Evolutionary conservation across 2,113 vertebrate species (phyloP), one percentile per base, ranked within the genome.

Genomic region (Malurus melanocephalus): DNA sequence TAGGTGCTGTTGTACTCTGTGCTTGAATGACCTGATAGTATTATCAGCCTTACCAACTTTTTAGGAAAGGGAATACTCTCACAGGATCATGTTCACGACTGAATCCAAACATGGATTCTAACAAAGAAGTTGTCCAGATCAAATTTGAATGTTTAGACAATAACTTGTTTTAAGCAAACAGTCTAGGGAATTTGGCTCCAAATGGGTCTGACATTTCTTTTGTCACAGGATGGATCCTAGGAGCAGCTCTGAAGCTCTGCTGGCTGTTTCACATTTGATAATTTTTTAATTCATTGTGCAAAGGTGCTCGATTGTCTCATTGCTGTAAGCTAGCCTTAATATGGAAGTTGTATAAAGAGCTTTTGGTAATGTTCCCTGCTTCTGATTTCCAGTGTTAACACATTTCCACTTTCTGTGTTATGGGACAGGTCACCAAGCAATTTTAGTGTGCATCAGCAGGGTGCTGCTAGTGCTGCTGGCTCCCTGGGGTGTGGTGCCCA

Each of bases 11-110:
- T 1, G 0, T 61, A 46, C 10, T 73, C 60, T 0, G 1, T 80
- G 15, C n/a, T 74, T 0, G 0, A 33, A 20, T 12, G 48, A 23
- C 13, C 12, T 45, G 35, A 10, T 21, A 11, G 19, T 0, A 0
- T 55, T 67, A 60, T 16, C 21, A 16, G 45, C 40, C 40, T 68
- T 46, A n/a, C 35, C 45, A 75, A 0, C 42, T 28, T 38, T 33
- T 74, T 9, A 32, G 2, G 19, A 27, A 49, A 19, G 8, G 18
- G 30, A 52, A n/a, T 9, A 3, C 27, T 23, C 3, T 51, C 0
- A 0, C 43, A 75, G 48, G n/a, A 40, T 55, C 23, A 12, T 3
- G 16, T 30, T 8, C 20, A 32, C 38, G 16, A 26, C 30, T 30
- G 4, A 66, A 62, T 77, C 14, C 19, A 28, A 74, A 48, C 26